phyloP scores from a whole-genome alignment of 2,113 vertebrate genomes.

The Plectropomus leopardus region DNA sequence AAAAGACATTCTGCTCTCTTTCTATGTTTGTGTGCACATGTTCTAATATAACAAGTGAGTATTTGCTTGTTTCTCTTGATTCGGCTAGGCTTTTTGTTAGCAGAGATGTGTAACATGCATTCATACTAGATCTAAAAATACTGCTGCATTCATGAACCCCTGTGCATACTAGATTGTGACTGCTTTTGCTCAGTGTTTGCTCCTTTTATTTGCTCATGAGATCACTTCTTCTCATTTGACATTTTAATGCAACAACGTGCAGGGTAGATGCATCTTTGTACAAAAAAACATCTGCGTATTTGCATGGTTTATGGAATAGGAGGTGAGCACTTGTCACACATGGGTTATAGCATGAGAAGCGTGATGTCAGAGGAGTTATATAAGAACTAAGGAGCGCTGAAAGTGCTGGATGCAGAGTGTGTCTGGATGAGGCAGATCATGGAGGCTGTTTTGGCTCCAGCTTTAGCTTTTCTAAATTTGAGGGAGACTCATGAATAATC shows the following conservation, averaged over 20 bases:
- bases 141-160: conserved; percentile 10
- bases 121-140: conserved; percentile 51
- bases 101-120: conserved; percentile 22
- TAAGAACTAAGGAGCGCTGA: conserved; percentile 79
- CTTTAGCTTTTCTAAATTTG: conserved; percentile 59
- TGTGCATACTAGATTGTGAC: not conserved
- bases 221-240: conserved; percentile 1
- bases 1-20: conserved; percentile 41
- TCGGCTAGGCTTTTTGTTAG: not conserved
- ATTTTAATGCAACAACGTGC: not conserved
- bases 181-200: not conserved
- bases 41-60: conserved; percentile 63
- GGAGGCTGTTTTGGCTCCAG: conserved; percentile 58
- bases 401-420: conserved; percentile 71
- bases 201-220: conserved; percentile 10
- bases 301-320: conserved; percentile 27
- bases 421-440: conserved; percentile 64
- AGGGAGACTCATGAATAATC: conserved; percentile 73
- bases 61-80: conserved; percentile 35
- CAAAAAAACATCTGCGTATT: conserved; percentile 12
- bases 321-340: conserved; percentile 74
- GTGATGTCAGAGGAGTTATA: conserved; percentile 82
- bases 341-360: conserved; percentile 72
- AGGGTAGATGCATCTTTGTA: not conserved
- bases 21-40: conserved; percentile 24